Conservation (phyloP, 2,797 vertebrate genomes). For the Sebastes paucispinis region DNA sequence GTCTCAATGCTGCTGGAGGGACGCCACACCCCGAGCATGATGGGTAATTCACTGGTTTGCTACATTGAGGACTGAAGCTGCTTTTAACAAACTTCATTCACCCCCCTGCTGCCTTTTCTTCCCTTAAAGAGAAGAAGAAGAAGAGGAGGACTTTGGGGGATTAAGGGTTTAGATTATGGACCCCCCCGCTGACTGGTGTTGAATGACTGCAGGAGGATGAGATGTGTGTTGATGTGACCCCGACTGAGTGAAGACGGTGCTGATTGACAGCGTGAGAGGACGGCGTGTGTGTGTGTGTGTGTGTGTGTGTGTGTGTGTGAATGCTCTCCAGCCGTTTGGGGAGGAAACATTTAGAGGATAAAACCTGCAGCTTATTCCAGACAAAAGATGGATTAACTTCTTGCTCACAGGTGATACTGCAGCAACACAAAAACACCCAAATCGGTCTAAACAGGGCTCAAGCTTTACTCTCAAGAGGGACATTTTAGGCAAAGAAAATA, state of each 20-base stretch:
- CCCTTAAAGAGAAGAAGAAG: neutral
- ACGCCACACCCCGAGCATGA: constrained; percentile 5
- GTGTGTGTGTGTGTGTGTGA: constrained; percentile 35
- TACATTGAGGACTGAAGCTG: neutral
- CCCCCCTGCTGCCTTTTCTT: neutral
- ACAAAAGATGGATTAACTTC: constrained; percentile 24
- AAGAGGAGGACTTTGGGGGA: constrained; percentile 42
- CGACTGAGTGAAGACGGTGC: constrained; percentile 22
- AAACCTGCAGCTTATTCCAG: neutral
- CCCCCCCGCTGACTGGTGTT: constrained; percentile 32
- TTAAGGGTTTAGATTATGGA: constrained; percentile 47
- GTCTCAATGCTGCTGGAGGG: neutral
- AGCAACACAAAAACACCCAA: neutral
- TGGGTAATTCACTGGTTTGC: neutral
- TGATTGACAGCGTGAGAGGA: constrained; percentile 36
- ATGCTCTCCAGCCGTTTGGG: constrained; percentile 44
- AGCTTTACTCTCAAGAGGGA: no score
- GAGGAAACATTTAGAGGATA: neutral
- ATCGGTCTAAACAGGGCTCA: no score
- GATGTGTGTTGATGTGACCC: constrained; percentile 46
- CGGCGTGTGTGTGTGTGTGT: constrained; percentile 12
- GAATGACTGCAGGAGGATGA: constrained; percentile 41
- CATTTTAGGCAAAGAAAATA: no score
- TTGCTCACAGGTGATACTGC: neutral
- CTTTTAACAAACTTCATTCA: neutral